phyloP scores from a whole-genome alignment of 2,797 vertebrate species.

The Naso thynnoides region DNA sequence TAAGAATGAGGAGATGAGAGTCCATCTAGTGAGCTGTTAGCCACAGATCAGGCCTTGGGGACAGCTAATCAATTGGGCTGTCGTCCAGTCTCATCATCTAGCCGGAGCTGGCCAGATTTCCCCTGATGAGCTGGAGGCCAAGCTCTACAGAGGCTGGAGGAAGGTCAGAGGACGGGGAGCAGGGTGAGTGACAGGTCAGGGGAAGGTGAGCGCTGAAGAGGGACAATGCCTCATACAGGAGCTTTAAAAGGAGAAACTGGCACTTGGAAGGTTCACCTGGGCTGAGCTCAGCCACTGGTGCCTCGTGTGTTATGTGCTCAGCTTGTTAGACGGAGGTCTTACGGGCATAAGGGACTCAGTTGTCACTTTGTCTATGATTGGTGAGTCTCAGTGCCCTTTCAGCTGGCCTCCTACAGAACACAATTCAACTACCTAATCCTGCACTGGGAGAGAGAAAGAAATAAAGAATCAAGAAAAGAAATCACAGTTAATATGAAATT shows the following conservation, averaged over 20 bases:
- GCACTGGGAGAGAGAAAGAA: constrained; percentile 4
- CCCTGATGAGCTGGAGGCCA: constrained; percentile 79
- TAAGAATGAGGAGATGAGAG: constrained; percentile 72
- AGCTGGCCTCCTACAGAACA: constrained; percentile 16
- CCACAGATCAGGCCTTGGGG: constrained; percentile 84
- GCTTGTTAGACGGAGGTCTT: constrained; percentile 63
- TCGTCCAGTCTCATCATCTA: constrained; percentile 84
- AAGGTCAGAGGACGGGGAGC: constrained; percentile 60
- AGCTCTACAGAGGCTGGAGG: constrained; percentile 50
- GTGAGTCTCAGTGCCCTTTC: constrained; percentile 49
- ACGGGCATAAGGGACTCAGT: constrained; percentile 69
- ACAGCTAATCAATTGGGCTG: constrained; percentile 87
- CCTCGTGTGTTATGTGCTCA: constrained; percentile 58
- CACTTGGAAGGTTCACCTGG: constrained; percentile 65
- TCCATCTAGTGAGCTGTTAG: constrained; percentile 78
- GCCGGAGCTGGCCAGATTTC: constrained; percentile 75
- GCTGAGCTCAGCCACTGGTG: constrained; percentile 51
- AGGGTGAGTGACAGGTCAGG: constrained; percentile 61
- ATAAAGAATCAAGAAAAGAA: too few relatives aligned
- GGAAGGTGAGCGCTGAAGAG: constrained; percentile 71
- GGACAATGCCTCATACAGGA: constrained; percentile 39
- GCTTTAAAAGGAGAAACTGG: constrained; percentile 49
- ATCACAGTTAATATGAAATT: too few relatives aligned
- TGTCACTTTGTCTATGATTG: constrained; percentile 70
- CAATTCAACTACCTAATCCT: constrained; percentile 12